Base-by-base conservation (phyloP, 1,140 invertebrate species). In the Helicoverpa zea region DNA sequence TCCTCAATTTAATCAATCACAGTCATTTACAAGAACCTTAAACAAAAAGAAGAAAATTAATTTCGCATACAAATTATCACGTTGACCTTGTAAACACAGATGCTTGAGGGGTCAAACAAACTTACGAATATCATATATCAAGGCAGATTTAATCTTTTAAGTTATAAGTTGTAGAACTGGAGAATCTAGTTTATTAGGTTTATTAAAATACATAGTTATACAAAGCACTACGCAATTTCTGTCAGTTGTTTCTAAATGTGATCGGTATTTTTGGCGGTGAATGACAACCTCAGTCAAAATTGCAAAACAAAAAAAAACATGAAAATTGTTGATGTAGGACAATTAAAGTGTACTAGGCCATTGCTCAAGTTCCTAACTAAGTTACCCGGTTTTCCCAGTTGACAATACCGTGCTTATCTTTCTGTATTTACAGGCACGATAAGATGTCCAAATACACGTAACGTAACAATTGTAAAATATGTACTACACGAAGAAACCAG, bases 31-130 rank as follows among this genome's bases (percentile, higher is more conserved):
- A 43, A 43, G 7, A 43, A 43, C 0, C 5, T 9, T 7, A 9
- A 43, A 43, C 35, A 64, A 64, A 58, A 64, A 64, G n/a, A n/a
- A 16, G n/a, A 16, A 49, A 68, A 49, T 68, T 68, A 68, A 23
- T 49, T 68, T 68, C 56, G 56, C 56, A 58, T 43, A 58, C 64
- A 68, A 68, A 68, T 68, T 51, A 68, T 68, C 43, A n/a, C 16
- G 12, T 13, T 43, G 43, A 68, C 64, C 64, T 68, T 68, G 64
- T n/a, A 12, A 68, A 23, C 14, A 30, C 16, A 66, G 63, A 66
- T 11, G 43, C 13, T 13, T 16, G 49, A 47, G 47, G 30, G 49
- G 43, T 16, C 43, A 68, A 49, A 68, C 13, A 68, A 49, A 43
- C 51, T 68, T 68, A 66, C 18, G 64, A 68, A 68, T 68, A 58